Conservation (phyloP, 2,797 vertebrate genomes). For the Sphenodon punctatus region DNA sequence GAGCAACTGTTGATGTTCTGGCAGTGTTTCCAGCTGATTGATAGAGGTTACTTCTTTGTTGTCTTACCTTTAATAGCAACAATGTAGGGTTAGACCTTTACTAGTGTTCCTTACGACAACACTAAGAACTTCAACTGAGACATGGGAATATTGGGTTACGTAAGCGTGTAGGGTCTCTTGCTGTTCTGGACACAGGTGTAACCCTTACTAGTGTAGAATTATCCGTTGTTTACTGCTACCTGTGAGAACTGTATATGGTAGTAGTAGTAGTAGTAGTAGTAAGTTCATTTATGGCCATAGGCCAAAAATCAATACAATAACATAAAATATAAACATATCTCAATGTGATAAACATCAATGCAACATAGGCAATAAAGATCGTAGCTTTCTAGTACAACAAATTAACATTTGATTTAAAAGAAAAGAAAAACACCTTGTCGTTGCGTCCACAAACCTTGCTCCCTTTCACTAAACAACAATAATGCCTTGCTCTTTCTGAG, state of each 20-base stretch:
- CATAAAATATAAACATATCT: too few relatives aligned
- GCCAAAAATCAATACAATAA: too few relatives aligned
- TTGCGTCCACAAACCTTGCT: too few relatives aligned
- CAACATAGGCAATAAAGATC: too few relatives aligned
- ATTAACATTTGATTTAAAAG: too few relatives aligned
- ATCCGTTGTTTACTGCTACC: not conserved
- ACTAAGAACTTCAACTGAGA: not conserved
- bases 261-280: not conserved
- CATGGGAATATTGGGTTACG: not conserved
- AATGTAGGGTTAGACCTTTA: not conserved
- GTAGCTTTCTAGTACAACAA: not conserved
- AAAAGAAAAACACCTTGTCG: too few relatives aligned
- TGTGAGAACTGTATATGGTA: not conserved
- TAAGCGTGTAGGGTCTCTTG: not conserved
- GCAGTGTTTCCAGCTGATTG: not conserved
- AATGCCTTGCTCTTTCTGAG: too few relatives aligned
- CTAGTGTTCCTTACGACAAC: not conserved
- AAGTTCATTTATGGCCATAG: too few relatives aligned
- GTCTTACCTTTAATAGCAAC: not conserved
- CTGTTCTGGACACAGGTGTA: not conserved
- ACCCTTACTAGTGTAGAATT: not conserved
- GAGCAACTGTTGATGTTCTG: not conserved
- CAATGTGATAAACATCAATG: too few relatives aligned
- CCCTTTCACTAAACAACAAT: too few relatives aligned
- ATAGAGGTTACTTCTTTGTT: not conserved